Base-by-base conservation (phyloP, 2,888 invertebrate genomes). In the Branchipolynoe longqiensis region DNA sequence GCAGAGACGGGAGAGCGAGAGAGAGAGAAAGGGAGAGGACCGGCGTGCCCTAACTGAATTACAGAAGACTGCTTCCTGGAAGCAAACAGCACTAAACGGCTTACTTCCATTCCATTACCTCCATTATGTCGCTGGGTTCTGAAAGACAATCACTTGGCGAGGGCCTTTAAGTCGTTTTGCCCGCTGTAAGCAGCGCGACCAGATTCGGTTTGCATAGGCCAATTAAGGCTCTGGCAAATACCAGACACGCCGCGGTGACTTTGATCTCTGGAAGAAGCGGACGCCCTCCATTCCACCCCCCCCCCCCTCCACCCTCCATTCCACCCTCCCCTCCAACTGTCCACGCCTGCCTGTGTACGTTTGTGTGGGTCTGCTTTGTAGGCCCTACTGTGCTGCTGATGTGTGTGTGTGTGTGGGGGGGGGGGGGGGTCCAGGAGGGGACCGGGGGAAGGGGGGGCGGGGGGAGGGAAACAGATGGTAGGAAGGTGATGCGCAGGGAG, bases 61-160 rank as follows among this genome's bases (percentile, higher is more conserved):
- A 69, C n/a, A 58, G 36, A n/a, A 18, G 25, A 38, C 33, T 25
- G 69, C 36, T 69, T 69, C 69, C 69, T 69, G 18, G 69, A 69
- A 69, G 69, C 69, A 69, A 69, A 69, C 69, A 69, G 38, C 69
- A 33, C 69, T 69, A 69, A 69, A 69, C 69, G 69, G 69, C 69
- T 69, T 69, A 69, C 38, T 69, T 69, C 69, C 69, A 69, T 69
- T 69, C 69, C 69, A 69, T 69, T 69, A 69, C 69, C 69, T 33
- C 69, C 69, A 69, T 69, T 69, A 69, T 69, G 69, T 33, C 69
- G 18, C 3, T 22, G 69, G 69, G 33, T 38, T 48, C 69, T 69
- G 69, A 69, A 69, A 69, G 69, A 69, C 69, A 69, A 69, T 69
- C 69, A 69, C 69, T 38, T 38, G 38, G 38, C 36, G 14, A n/a